phyloP scores from a whole-genome alignment of 2,113 vertebrate species.

The Toxostoma redivivum region DNA sequence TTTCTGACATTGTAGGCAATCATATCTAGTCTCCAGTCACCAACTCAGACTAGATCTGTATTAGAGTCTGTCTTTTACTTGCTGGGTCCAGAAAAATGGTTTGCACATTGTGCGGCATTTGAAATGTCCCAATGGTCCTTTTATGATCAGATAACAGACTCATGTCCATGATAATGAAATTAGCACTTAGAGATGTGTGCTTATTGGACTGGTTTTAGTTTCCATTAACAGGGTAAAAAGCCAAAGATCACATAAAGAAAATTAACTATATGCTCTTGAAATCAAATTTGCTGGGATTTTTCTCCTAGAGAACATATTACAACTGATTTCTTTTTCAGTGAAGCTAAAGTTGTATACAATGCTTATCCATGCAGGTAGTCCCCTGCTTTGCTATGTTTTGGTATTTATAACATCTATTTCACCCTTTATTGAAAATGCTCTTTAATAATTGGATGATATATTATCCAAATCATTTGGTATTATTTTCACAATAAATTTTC shows the following conservation, averaged over 20 bases:
- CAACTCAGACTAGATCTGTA: background rate
- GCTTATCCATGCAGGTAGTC: background rate
- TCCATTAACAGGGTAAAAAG: background rate
- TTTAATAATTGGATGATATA: background rate
- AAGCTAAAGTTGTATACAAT: background rate
- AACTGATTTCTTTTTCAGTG: background rate
- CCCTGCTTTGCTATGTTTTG: background rate
- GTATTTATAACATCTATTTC: background rate
- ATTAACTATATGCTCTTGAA: background rate
- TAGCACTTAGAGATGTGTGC: background rate
- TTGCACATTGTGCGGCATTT: background rate
- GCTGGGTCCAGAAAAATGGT: background rate
- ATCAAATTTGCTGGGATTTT: background rate
- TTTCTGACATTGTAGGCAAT: background rate
- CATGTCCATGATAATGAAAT: background rate
- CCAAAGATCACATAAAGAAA: background rate
- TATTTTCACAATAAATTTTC: background rate
- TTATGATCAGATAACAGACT: background rate
- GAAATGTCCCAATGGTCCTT: background rate
- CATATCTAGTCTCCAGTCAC: background rate
- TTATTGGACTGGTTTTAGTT: background rate
- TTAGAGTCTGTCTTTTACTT: background rate
- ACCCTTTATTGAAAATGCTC: background rate
- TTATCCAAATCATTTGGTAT: background rate
- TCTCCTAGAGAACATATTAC: background rate